phyloP scores from a whole-genome alignment of 2,113 vertebrate species.

The Gavia stellata region DNA sequence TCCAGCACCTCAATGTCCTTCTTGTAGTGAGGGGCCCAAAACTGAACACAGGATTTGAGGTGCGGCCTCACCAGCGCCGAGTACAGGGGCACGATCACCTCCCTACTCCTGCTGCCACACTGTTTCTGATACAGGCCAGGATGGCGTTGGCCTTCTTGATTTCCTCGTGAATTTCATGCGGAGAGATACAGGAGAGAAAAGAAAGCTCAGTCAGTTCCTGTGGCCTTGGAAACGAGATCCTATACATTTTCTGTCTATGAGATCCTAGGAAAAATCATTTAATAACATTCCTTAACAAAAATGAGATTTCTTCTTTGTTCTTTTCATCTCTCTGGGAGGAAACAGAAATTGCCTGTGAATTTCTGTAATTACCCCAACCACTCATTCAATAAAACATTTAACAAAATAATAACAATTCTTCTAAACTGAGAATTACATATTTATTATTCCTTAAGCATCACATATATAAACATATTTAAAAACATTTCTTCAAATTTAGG shows the following conservation, averaged over 20 bases:
- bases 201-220: not conserved
- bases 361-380: not conserved
- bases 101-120: too few species aligned
- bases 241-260: not conserved
- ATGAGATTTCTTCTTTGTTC: not conserved
- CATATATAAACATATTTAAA: not conserved
- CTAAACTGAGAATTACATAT: not conserved
- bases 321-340: not conserved
- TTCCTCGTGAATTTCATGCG: not conserved
- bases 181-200: not conserved
- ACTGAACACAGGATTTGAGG: too few species aligned
- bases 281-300: not conserved
- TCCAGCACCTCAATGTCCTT: too few species aligned
- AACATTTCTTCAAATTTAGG: not conserved
- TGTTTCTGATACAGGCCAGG: too few species aligned
- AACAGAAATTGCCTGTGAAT: not conserved
- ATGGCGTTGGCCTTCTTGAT: too few species aligned
- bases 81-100: too few species aligned
- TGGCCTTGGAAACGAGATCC: not conserved
- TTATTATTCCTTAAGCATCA: conserved; percentile 21
- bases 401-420: not conserved
- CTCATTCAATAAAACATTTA: not conserved
- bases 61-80: too few species aligned
- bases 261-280: not conserved
- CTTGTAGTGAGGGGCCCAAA: too few species aligned